Conservation (phyloP, 2,113 vertebrate species). For the Amia ocellicauda region DNA sequence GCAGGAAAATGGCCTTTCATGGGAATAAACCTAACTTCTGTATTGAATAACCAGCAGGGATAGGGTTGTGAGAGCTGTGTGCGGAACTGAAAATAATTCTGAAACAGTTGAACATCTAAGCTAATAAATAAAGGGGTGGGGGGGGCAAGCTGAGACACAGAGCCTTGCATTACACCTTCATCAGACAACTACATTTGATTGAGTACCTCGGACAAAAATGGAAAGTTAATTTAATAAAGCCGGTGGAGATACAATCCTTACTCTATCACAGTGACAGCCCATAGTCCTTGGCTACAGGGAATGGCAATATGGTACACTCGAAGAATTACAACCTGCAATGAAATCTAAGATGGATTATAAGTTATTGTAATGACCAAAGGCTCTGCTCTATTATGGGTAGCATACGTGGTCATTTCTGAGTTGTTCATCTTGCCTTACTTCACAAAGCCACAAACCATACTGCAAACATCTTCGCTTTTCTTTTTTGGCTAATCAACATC, state of each 20-base stretch:
- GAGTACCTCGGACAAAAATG: constrained; percentile 38
- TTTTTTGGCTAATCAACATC: too few species aligned
- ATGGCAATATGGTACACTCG: constrained; percentile 40
- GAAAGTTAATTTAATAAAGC: constrained; percentile 56
- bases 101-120: constrained; percentile 1
- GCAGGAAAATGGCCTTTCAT: not conserved
- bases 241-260: constrained; percentile 42
- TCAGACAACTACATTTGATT: constrained; percentile 28
- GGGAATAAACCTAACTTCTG: constrained; percentile 2
- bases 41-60: not conserved
- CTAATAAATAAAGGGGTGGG: constrained; percentile 18
- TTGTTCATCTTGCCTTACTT: too few species aligned
- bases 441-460: too few species aligned
- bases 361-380: constrained; percentile 43
- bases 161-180: constrained; percentile 19
- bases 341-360: constrained; percentile 48
- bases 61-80: not conserved
- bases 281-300: constrained; percentile 36
- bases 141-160: not conserved
- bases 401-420: too few species aligned
- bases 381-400: constrained; percentile 38
- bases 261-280: constrained; percentile 58
- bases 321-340: constrained; percentile 32
- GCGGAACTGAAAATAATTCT: not conserved
- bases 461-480: too few species aligned